Base-by-base conservation (phyloP, 2,888 invertebrate species). In the Heliconius erato region DNA sequence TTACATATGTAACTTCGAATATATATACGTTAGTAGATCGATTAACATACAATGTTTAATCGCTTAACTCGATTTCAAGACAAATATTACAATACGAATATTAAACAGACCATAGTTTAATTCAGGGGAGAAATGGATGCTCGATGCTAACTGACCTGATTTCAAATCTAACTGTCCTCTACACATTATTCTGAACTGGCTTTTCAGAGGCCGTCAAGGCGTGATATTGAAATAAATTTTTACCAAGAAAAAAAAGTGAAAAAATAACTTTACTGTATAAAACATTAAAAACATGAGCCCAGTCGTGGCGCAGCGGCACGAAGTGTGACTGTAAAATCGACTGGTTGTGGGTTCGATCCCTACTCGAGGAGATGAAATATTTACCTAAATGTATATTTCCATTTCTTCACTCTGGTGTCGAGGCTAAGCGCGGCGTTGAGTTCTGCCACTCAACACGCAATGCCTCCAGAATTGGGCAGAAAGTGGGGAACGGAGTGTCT, bases 1-100 rank as follows among this genome's bases (percentile, higher is more conserved):
- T 67, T 67, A 67, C 44, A 7, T 44, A 2, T 9, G 12, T 6
- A 12, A n/a, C 71, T 44, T n/a, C 14, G n/a, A 44, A 44, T 26
- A 71, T 26, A n/a, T 44, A 14, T 44, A 14, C 7, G 19, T 19
- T 19, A 54, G 19, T 32, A n/a, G 0, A 35, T 59, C 35, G 35
- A 76, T n/a, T 76, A 35, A n/a, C 35, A 63, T 63, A 76, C 35
- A n/a, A 35, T 14, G 28, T 59, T 54, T 74, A 44, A 44, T 7
- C 23, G n/a, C 35, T 63, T 59, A 59, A 59, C n/a, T 76, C 32
- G 63, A 9, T 59, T 35, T 35, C 32, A 76, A 63, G n/a, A 63
- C 76, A n/a, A 35, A 63, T 76, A 76, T 76, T 40, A 76, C 35
- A 63, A 76, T 76, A 59, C 35, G 28, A 76, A 76, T 76, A 76